Conservation (phyloP, 2,113 vertebrate genomes). For the Oncorhynchus keta region DNA sequence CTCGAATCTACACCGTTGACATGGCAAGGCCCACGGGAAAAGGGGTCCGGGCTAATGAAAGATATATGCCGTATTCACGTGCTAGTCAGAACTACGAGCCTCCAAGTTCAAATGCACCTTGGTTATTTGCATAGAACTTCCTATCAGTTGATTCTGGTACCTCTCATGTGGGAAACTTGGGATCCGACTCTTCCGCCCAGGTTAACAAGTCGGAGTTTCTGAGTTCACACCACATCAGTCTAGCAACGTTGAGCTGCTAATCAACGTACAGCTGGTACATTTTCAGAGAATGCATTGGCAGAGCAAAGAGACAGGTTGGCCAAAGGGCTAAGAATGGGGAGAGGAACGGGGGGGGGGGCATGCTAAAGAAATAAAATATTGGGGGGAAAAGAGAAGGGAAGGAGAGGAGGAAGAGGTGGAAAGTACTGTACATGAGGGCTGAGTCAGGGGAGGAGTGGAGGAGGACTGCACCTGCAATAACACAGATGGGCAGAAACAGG, state of each 20-base stretch:
- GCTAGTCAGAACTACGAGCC: no score
- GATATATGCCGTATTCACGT: not conserved
- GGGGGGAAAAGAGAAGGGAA: not conserved
- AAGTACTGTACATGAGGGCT: conserved; percentile 65
- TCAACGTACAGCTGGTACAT: not conserved
- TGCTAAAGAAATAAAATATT: conserved; percentile 6
- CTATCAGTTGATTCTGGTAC: no score
- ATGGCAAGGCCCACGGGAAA: not conserved
- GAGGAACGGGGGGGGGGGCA: not conserved
- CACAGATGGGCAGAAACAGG: conserved; percentile 53
- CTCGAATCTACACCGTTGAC: not conserved
- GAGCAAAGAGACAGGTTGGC: conserved; percentile 1
- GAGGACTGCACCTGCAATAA: conserved; percentile 67
- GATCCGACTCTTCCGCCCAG: no score
- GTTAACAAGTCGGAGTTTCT: no score
- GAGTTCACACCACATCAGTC: conserved; percentile 6
- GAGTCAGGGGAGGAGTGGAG: conserved; percentile 51
- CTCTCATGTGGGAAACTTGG: no score
- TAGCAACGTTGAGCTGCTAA: conserved; percentile 1
- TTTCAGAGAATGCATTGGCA: not conserved
- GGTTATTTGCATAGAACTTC: no score
- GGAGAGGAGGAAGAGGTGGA: conserved; percentile 34
- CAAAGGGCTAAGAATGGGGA: conserved; percentile 12
- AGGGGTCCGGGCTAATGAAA: not conserved
- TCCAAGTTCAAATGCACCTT: no score